Base-by-base conservation (phyloP, 2,797 vertebrate genomes). In the Furcifer pardalis region DNA sequence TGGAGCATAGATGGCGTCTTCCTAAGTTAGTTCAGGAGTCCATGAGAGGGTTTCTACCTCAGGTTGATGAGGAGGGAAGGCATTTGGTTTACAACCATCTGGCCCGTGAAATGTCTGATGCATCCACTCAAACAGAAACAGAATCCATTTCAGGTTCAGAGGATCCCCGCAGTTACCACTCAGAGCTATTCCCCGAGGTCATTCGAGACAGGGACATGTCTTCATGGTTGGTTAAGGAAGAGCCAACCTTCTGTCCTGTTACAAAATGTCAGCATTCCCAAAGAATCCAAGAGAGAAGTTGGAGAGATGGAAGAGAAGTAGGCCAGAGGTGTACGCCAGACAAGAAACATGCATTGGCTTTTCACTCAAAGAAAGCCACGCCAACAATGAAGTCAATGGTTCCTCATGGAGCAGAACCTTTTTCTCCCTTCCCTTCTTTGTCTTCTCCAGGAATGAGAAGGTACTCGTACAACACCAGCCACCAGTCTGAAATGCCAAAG, bases 391-490 rank as follows among this genome's bases (percentile, higher is more conserved):
- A 23, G 35, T 52, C 63, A 69, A 44, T 27, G 1, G 32, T 52
- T 37, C 13, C 15, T 56, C 52, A 56, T 17, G 10, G 10, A 56
- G 2, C 5, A 56, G 52, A 17, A 19, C 52, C 19, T 21, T 5
- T 5, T 15, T 19, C 52, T 56, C 5, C 10, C 52, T 56, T 56
- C 52, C 19, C 5, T 56, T 13, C 69, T 46, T 15, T 4, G 4
- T 3, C 25, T 30, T 1, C 25, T 27, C 13, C 19, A 0, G 0
- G 42, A 7, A 30, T 42, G 30, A 21, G 0, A 6, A 35, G 35
- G 19, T 66, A 49, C 4, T 1, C 7, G 2, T 3, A 7, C 46
- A 56, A 23, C 10, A 19, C 52, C 19, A 5, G 52, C 21, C 52
- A 15, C 52, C 7, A 23, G 32, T 44, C 25, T 1, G 32, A 37